These are phyloP conservation scores for Aethes cnicana DNA, from an alignment of 2,888 invertebrate species.

Conservation along the genomic window DNA sequence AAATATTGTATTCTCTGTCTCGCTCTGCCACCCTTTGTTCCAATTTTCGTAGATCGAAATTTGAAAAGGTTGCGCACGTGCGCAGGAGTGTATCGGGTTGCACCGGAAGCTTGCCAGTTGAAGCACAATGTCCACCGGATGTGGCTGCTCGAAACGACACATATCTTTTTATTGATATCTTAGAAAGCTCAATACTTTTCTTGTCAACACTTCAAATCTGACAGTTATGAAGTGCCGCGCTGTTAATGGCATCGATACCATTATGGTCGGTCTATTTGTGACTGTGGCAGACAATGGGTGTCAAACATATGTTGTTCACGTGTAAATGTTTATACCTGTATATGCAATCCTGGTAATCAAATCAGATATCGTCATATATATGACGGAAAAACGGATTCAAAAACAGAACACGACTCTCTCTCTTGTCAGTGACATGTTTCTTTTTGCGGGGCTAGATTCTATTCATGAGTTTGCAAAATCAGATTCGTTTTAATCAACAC, in stretches of 20 bases:
- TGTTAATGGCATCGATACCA: conserved; percentile 49
- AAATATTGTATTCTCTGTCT: conserved; percentile 38
- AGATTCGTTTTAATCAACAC: too few relatives aligned
- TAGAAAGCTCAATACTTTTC: conserved; percentile 77
- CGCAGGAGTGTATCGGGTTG: conserved; percentile 82
- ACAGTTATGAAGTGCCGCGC: conserved; percentile 52
- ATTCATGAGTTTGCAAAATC: too few relatives aligned
- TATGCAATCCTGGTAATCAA: too few relatives aligned
- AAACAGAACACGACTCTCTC: too few relatives aligned
- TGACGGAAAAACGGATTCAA: too few relatives aligned
- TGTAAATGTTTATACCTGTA: too few relatives aligned
- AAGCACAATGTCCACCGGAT: conserved; percentile 79
- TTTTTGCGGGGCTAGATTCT: too few relatives aligned
- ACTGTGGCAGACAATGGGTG: neutral
- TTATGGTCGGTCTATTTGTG: neutral
- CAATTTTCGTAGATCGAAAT: conserved; percentile 65
- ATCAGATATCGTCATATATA: too few relatives aligned
- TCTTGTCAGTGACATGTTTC: too few relatives aligned
- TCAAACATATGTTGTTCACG: neutral
- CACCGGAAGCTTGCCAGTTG: conserved; percentile 74
- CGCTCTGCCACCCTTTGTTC: conserved; percentile 54
- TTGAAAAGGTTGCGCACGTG: conserved; percentile 81
- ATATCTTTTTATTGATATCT: conserved; percentile 81
- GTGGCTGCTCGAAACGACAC: conserved; percentile 80
- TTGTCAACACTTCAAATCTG: conserved; percentile 65